Evolutionary conservation across 2,113 vertebrate genomes (phyloP).

Genomic region (Pardalotus punctatus): DNA sequence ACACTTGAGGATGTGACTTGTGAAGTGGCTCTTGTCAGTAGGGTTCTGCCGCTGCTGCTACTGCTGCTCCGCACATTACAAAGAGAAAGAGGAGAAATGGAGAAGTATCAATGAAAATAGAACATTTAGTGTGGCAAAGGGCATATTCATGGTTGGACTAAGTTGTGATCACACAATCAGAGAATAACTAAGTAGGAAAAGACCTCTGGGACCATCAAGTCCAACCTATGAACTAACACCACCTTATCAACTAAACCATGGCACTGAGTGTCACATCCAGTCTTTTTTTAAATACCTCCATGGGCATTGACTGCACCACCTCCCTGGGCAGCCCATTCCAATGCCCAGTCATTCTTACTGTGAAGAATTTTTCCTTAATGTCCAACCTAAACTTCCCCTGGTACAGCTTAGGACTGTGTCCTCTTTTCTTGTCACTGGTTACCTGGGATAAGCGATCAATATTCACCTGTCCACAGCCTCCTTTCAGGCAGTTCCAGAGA

Average conservation of each 20-base stretch:
- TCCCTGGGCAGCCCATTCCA: not conserved
- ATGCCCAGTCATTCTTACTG: not conserved
- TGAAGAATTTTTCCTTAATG: not conserved
- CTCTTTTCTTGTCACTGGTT: not conserved
- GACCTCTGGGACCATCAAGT: not conserved
- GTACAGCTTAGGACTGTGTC: not conserved
- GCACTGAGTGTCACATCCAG: not conserved
- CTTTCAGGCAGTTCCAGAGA: not conserved
- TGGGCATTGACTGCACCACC: rapidly evolving
- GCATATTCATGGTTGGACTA: not conserved
- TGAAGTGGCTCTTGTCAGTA: not conserved
- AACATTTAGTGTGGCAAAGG: not conserved
- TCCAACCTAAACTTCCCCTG: not conserved
- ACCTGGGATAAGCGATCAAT: not conserved
- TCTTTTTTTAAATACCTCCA: not conserved
- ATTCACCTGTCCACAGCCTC: rapidly evolving
- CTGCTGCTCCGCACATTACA: rapidly evolving
- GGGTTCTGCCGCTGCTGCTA: not conserved
- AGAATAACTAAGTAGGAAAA: not conserved
- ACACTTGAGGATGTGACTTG: not conserved
- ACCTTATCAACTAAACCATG: not conserved
- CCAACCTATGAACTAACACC: not conserved
- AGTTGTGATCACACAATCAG: not conserved
- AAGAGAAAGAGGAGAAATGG: not conserved
- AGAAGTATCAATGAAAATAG: not conserved